Evolutionary conservation across 2,113 vertebrate species (phyloP).

Genomic region (Misgurnus anguillicaudatus): DNA sequence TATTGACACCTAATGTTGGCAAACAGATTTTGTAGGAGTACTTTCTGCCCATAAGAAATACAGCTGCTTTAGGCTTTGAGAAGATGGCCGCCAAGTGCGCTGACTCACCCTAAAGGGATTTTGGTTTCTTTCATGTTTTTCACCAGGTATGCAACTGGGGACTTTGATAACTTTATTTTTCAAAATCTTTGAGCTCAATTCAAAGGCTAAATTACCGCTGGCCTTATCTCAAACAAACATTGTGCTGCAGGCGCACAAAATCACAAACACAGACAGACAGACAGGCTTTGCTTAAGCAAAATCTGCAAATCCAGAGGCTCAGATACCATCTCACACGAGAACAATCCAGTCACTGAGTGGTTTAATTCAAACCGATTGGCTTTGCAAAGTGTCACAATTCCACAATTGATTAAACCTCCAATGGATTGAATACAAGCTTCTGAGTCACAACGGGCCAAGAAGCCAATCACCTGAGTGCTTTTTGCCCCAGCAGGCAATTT

Average conservation of each 20-base stretch:
- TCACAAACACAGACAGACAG: not conserved
- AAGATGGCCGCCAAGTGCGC: too few species aligned
- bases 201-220: not conserved
- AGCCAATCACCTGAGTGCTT: conserved; percentile 60
- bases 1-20: too few species aligned
- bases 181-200: not conserved
- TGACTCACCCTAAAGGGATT: too few species aligned
- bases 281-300: not conserved
- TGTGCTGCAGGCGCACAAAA: not conserved
- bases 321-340: conserved; percentile 6
- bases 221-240: not conserved
- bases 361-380: conserved; percentile 21
- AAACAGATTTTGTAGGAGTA: too few species aligned
- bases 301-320: not conserved
- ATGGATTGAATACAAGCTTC: conserved; percentile 42
- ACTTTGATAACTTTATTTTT: not conserved
- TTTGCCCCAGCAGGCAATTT: conserved; percentile 51
- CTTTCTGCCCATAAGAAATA: too few species aligned
- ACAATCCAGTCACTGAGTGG: not conserved
- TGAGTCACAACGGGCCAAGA: conserved; percentile 31
- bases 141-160: not conserved
- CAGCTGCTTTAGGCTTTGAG: too few species aligned
- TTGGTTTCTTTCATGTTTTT: not conserved
- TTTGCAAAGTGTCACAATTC: conserved; percentile 31
- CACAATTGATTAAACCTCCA: conserved; percentile 32